Base-by-base conservation (phyloP, 2,888 invertebrate species). In the Nemurella pictetii region DNA sequence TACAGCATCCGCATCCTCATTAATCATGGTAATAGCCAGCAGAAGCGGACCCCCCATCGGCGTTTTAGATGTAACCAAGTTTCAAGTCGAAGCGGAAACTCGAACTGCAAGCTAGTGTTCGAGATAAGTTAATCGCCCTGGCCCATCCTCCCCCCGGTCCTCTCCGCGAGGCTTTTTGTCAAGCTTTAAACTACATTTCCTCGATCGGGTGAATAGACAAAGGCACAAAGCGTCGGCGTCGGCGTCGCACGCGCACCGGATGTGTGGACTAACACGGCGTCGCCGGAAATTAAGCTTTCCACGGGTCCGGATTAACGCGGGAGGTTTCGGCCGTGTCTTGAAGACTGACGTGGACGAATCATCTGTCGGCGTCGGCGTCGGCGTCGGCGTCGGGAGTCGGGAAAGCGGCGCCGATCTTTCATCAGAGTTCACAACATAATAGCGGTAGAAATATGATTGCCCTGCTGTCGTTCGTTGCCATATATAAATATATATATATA, bases 201-300 rank as follows among this genome's bases (percentile, higher is more conserved):
- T 2, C 29, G 29, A 55, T 78, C 78, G 29, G 27, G 5, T 29
- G 9, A 28, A 12, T 29, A 78, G 78, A 78, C 78, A 78, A 78
- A 78, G 30, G 7, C n/a, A n/a, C n/a, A n/a, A n/a, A n/a, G n/a
- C n/a, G n/a, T n/a, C n/a, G 15, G 55, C 55, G 55, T 55, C 55
- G 55, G 27, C 29, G 29, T 30, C 15, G 78, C 78, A 29, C 78
- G 78, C 29, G 29, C 27, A 78, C 78, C 78, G 78, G 78, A 55
- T 55, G 55, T 20, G 55, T 12, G 55, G 55, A 55, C 55, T 55
- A 12, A 1, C n/a, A n/a, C 29, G 12, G 9, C 55, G 55, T 2
- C 78, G 78, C 78, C 78, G 78, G 78, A 78, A 78, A 78, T 78
- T 78, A 78, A 78, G 30, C 78, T 78, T 29, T 78, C 78, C 12